phyloP scores from a whole-genome alignment of 2,113 vertebrate species.

The Clupea harengus region DNA sequence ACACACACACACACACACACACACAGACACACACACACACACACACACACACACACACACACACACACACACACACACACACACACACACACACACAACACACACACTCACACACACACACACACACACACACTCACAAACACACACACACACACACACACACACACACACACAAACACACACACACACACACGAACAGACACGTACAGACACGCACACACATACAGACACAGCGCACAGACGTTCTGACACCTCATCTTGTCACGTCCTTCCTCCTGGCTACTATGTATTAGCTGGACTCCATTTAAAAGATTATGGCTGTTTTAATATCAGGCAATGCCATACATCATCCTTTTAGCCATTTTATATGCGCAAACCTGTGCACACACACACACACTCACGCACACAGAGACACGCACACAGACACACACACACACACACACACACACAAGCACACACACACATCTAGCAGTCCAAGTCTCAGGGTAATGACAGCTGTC shows the following conservation, averaged over 20 bases:
- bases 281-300: slow-evolving; percentile 39
- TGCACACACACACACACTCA: not conserved
- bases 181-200: not conserved
- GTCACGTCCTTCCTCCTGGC: slow-evolving; percentile 33
- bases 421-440: not conserved
- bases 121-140: not conserved
- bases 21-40: no score
- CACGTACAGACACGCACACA: not conserved
- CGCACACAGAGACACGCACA: not conserved
- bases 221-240: not conserved
- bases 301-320: slow-evolving; percentile 40
- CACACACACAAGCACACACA: not conserved
- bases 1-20: no score
- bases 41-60: no score
- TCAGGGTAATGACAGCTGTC: not conserved
- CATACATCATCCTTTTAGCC: slow-evolving; percentile 26
- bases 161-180: not conserved
- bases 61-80: no score
- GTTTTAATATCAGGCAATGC: slow-evolving; percentile 26
- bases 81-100: no score
- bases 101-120: not conserved
- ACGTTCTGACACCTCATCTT: not conserved
- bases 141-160: not conserved
- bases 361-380: no score
- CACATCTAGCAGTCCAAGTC: not conserved